A percentile compares a stretch with the other conserved stretches of the same genome.
Evolutionary conservation across 2,797 vertebrate species (phyloP).

Genomic region (Rhabdomys pumilio): DNA sequence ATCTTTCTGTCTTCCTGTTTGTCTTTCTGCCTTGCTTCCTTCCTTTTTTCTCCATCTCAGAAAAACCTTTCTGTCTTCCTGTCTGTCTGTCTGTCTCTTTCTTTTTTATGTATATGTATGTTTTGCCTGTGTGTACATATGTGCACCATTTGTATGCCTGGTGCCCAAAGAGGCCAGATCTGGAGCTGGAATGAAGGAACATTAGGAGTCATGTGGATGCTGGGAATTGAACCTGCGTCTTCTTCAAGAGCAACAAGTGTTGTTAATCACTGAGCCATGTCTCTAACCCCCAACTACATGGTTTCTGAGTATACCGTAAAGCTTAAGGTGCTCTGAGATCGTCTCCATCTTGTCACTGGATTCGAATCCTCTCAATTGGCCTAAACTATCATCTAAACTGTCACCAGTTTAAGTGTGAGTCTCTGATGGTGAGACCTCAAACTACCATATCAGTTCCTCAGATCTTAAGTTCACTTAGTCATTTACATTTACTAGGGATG

Average conservation of each 20-base stretch:
- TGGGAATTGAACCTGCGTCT: too few relatives aligned
- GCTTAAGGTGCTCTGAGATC: not conserved
- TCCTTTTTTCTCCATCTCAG: too few relatives aligned
- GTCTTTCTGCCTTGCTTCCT: too few relatives aligned
- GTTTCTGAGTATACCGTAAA: not conserved
- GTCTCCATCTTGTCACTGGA: not conserved
- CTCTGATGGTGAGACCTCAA: constrained; percentile 31
- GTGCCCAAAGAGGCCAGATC: not conserved
- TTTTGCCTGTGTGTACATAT: not conserved
- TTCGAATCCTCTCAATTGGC: not conserved
- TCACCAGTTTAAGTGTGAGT: not conserved
- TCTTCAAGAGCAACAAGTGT: not conserved
- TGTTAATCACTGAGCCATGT: not conserved
- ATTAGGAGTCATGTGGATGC: not conserved
- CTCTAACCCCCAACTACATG: not conserved
- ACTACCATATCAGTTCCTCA: not conserved
- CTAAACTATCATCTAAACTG: not conserved
- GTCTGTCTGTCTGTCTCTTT: too few relatives aligned
- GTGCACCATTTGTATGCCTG: not conserved
- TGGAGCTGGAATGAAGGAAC: not conserved
- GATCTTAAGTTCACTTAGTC: constrained; percentile 25
- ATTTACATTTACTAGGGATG: constrained; percentile 35
- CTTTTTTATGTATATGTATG: not conserved
- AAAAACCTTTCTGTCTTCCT: too few relatives aligned
- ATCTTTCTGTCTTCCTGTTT: too few relatives aligned